Conservation (phyloP, 2,797 vertebrate genomes). For the Cuculus canorus region DNA sequence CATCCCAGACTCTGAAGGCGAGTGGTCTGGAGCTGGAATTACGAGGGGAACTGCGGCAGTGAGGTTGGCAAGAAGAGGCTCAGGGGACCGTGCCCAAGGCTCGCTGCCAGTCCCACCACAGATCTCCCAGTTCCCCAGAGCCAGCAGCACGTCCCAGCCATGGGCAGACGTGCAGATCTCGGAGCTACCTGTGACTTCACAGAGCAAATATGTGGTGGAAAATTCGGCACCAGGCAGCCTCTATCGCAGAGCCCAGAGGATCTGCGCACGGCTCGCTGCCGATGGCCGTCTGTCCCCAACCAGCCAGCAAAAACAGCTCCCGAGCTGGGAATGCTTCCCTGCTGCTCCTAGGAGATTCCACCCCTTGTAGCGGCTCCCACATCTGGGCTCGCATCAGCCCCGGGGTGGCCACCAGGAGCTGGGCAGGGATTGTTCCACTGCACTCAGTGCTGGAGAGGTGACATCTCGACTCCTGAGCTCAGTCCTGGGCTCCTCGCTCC, state of each 20-base stretch:
- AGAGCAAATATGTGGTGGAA: neutral
- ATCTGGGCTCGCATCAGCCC: too few species aligned
- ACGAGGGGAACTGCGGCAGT: too few species aligned
- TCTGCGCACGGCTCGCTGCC: neutral
- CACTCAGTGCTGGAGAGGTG: too few species aligned
- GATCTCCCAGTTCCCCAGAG: neutral
- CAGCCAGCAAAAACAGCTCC: neutral
- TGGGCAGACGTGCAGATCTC: neutral
- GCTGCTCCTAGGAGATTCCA: neutral
- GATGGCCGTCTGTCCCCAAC: neutral
- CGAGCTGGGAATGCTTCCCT: accelerated
- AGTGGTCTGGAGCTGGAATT: too few species aligned
- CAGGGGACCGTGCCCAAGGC: too few species aligned
- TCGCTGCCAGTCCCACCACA: neutral
- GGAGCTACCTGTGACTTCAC: neutral
- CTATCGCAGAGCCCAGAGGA: neutral
- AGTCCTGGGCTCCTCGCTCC: too few species aligned
- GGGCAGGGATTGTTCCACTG: too few species aligned
- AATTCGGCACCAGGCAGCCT: neutral
- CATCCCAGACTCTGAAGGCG: too few species aligned
- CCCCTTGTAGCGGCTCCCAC: neutral
- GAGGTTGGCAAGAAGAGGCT: too few species aligned
- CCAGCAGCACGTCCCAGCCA: neutral
- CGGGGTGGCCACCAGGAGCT: too few species aligned
- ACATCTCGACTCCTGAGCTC: too few species aligned